phyloP scores from a whole-genome alignment of 2,113 vertebrate species.

The Pygoscelis antarcticus region DNA sequence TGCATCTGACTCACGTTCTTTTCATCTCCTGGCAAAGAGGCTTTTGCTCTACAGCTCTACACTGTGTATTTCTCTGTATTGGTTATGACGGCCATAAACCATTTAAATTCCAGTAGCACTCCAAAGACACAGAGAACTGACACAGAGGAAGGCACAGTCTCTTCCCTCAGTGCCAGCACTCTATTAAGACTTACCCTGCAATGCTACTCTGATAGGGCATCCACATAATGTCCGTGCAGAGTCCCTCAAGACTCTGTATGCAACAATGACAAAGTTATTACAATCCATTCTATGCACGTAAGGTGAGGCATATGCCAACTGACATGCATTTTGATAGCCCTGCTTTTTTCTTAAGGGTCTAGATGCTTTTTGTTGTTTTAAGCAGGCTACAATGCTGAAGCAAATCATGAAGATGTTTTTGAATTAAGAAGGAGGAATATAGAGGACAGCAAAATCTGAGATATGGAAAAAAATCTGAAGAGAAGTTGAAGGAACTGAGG shows the following conservation, averaged over 20 bases:
- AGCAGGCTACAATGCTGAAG: not conserved
- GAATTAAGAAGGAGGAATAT: not conserved
- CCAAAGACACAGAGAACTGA: not conserved
- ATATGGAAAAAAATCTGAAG: not conserved
- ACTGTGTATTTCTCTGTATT: not conserved
- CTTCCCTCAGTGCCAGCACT: not conserved
- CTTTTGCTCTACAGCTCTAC: not conserved
- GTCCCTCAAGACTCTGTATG: not conserved
- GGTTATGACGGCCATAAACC: not conserved
- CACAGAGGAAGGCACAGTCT: not conserved
- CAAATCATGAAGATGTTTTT: not conserved
- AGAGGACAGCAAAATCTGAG: not conserved
- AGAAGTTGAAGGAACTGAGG: not conserved
- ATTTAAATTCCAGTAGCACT: not conserved
- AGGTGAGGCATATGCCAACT: not conserved
- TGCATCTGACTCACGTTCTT: not conserved
- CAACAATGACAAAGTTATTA: not conserved
- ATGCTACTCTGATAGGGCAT: not conserved
- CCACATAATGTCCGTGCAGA: fast-evolving
- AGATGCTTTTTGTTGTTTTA: not conserved
- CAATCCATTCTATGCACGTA: fast-evolving
- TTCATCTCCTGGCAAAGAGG: not conserved
- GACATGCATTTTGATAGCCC: not conserved
- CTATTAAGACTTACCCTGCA: not conserved
- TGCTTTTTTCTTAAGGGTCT: not conserved